Percentiles rank a stretch among this genome's conserved stretches.
phyloP scores from a whole-genome alignment of 1,140 invertebrate genomes.

The Popillia japonica region DNA sequence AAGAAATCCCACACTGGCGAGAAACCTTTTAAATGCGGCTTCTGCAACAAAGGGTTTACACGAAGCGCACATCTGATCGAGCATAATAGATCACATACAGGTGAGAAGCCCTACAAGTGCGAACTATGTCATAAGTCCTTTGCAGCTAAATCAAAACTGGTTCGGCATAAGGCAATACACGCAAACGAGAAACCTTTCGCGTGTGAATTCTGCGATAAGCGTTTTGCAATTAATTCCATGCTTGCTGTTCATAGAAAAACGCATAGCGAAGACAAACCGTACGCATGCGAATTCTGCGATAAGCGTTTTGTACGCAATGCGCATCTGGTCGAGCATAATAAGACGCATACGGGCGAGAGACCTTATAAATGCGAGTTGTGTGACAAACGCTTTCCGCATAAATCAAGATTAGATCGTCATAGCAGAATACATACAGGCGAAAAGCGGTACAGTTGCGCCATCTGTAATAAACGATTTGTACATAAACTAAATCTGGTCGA shows the following conservation, averaged over 20 bases:
- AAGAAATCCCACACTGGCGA: neutral
- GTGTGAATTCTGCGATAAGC: neutral
- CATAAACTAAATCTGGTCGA: too few species aligned
- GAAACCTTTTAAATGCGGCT: neutral
- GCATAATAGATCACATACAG: slow-evolving; percentile 43
- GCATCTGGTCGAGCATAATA: slow-evolving; percentile 40
- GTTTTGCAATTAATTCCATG: neutral
- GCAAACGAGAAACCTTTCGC: slow-evolving; percentile 64
- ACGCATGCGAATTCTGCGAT: neutral
- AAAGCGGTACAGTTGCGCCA: slow-evolving; percentile 67
- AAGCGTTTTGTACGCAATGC: slow-evolving; percentile 42
- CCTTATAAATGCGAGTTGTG: slow-evolving; percentile 45
- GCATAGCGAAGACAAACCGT: neutral
- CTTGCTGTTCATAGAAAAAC: neutral
- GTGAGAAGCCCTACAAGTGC: slow-evolving; percentile 45
- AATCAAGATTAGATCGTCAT: slow-evolving; percentile 57
- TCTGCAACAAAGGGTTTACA: slow-evolving; percentile 39
- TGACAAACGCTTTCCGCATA: slow-evolving; percentile 41
- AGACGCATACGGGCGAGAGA: slow-evolving; percentile 44
- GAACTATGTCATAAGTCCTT: slow-evolving; percentile 41
- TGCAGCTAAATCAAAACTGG: slow-evolving; percentile 42
- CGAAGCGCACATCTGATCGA: slow-evolving; percentile 40
- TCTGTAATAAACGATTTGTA: slow-evolving; percentile 63
- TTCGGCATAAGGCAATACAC: slow-evolving; percentile 62
- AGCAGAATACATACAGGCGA: slow-evolving; percentile 61